Conservation (phyloP, 2,113 vertebrate species). For the Hydropotes inermis region DNA sequence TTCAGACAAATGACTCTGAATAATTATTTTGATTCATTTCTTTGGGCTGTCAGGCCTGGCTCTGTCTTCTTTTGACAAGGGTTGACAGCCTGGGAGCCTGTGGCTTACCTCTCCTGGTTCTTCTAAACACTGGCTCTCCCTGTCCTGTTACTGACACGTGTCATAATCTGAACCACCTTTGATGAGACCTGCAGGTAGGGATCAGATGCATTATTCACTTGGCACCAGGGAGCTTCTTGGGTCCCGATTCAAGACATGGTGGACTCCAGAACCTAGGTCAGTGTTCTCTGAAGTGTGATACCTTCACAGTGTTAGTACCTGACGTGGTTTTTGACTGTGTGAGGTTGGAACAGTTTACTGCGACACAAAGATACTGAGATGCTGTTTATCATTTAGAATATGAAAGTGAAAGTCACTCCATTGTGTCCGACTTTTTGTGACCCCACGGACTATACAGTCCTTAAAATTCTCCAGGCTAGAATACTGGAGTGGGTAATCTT, state of each 20-base stretch:
- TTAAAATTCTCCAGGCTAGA: not conserved
- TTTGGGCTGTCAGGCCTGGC: not conserved
- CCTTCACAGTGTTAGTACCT: not conserved
- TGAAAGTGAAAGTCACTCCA: accelerated
- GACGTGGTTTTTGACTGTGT: accelerated
- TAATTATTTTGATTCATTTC: not conserved
- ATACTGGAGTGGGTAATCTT: not conserved
- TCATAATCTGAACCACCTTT: not conserved
- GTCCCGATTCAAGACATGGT: not conserved
- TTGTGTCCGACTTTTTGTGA: not conserved
- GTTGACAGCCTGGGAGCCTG: not conserved
- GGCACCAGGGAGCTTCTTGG: not conserved
- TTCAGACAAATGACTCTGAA: not conserved
- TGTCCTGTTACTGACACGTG: not conserved
- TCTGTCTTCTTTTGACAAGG: not conserved
- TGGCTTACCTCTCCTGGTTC: not conserved
- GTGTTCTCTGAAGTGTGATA: not conserved
- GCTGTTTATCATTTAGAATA: not conserved
- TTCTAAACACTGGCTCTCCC: not conserved
- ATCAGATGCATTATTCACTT: not conserved
- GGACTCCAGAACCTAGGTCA: not conserved
- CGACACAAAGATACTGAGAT: not conserved
- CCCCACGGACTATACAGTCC: not conserved
- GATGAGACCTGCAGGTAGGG: not conserved
- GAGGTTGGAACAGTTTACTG: not conserved